Evolutionary conservation across 2,797 vertebrate species (phyloP), one percentile per base, ranked within the genome.

Genomic region (Pseudotriccus pelzelni): DNA sequence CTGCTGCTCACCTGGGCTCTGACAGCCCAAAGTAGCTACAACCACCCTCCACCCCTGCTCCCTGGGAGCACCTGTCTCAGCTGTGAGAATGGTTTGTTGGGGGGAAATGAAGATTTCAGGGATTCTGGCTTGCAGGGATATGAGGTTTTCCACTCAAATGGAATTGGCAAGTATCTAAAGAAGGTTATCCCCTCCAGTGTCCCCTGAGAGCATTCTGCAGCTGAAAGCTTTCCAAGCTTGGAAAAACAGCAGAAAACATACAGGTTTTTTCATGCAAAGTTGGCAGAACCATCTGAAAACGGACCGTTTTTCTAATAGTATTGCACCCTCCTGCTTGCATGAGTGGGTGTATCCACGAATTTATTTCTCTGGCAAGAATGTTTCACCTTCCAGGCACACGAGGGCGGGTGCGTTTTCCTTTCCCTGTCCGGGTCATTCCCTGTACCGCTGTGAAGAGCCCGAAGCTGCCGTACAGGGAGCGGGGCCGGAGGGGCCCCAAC

Each of bases 1-100:
- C 41, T 25, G 34, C 34, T 24, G 15, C 30, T 47, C 66, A 4
- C 44, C 13, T 4, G 59, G 32, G 12, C n/a, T 41, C 23, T 14
- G n/a, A 5, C 0, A 6, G n/a, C 41, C n/a, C 7, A 3, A 28
- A 24, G 10, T 9, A 43, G 22, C 55, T 39, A 6, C 4, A 4
- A 1, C 6, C 28, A 32, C 12, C 7, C 27, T 23, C 10, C 22
- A 2, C 1, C 12, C 15, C 39, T 39, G 27, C 52, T 4, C 11
- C 27, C 27, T 7, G 70, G 24, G 30, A 67, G 14, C 2, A 2
- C 28, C 58, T 3, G 1, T 5, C 30, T 50, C 50, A 30, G 32
- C 18, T 8, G 21, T 2, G 23, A 36, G 15, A 50, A 23, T 1
- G 4, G 14, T 7, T 36, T 58, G 8, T 3, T 14, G 11, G 36